A percentile compares a stretch with the other conserved stretches of the same genome.
phyloP scores from a whole-genome alignment of 2,888 invertebrate species.

The Gordius sp. region DNA sequence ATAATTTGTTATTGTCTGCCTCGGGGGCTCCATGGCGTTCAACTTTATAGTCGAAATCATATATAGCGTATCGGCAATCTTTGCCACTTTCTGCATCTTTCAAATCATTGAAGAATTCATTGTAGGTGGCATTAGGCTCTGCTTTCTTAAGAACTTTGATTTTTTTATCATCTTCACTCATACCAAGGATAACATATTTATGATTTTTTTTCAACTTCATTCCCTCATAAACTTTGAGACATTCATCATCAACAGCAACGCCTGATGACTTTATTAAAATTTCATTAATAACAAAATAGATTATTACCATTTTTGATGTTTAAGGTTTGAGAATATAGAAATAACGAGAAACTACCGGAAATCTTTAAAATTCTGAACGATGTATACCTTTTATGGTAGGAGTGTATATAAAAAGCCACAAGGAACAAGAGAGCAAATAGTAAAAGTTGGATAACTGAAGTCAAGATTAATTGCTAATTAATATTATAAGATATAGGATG shows the following conservation, averaged over 20 bases:
- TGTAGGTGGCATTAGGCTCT: slow-evolving; percentile 60
- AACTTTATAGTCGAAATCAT: slow-evolving; percentile 89
- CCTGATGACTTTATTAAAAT: slow-evolving; percentile 54
- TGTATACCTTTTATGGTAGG: too few species aligned
- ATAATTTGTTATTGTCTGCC: slow-evolving; percentile 75
- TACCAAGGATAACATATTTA: slow-evolving; percentile 68
- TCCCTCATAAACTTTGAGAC: slow-evolving; percentile 78
- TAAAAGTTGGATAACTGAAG: too few species aligned
- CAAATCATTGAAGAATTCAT: slow-evolving; percentile 69
- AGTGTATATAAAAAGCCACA: too few species aligned
- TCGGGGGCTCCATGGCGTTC: slow-evolving; percentile 60
- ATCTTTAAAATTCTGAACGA: too few species aligned
- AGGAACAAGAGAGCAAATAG: too few species aligned
- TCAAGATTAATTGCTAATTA: too few species aligned
- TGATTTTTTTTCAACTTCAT: slow-evolving; percentile 91
- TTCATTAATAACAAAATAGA: too few species aligned
- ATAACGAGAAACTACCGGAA: too few species aligned
- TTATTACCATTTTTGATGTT: too few species aligned
- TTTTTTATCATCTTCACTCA: slow-evolving; percentile 75
- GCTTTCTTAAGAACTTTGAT: slow-evolving; percentile 72
- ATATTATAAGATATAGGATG: too few species aligned
- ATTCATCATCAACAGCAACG: slow-evolving; percentile 74
- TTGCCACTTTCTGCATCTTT: slow-evolving; percentile 46
- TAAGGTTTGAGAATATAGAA: too few species aligned
- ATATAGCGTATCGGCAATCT: slow-evolving; percentile 82